Conservation (phyloP, 1,140 invertebrate species). For the Cheumatopsyche charites region DNA sequence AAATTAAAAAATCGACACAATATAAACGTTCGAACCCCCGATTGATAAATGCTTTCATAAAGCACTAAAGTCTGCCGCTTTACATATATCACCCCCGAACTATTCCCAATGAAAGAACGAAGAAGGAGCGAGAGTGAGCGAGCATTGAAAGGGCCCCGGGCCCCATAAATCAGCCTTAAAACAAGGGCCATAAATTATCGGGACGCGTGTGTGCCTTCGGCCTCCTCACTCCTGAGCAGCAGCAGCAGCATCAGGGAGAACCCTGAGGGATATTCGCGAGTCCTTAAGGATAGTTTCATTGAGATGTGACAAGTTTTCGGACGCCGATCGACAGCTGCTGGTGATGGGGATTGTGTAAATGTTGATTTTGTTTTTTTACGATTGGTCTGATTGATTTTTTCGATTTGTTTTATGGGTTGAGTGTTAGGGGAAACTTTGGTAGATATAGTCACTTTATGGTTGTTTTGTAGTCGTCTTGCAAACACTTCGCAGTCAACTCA, state of each 20-base stretch:
- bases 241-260: too few species aligned
- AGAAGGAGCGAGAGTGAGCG: neutral
- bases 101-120: constrained; percentile 40
- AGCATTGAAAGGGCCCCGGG: constrained; percentile 36
- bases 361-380: too few species aligned
- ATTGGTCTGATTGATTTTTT: too few species aligned
- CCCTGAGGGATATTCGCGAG: neutral
- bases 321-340: constrained; percentile 19
- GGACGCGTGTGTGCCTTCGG: neutral
- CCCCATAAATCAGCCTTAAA: constrained; percentile 37
- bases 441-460: too few species aligned
- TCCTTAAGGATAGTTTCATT: constrained; percentile 31
- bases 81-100: constrained; percentile 37
- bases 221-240: neutral
- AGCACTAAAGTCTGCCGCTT: constrained; percentile 38
- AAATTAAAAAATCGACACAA: constrained; percentile 6
- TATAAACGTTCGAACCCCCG: neutral
- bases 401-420: too few species aligned
- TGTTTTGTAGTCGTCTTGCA: too few species aligned
- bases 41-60: constrained; percentile 40
- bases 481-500: too few species aligned
- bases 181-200: constrained; percentile 35
- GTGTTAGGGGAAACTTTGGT: too few species aligned
- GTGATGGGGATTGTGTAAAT: too few species aligned
- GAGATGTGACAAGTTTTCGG: neutral